phyloP scores from a whole-genome alignment of 2,888 invertebrate species.

The Epinotia bilunana region DNA sequence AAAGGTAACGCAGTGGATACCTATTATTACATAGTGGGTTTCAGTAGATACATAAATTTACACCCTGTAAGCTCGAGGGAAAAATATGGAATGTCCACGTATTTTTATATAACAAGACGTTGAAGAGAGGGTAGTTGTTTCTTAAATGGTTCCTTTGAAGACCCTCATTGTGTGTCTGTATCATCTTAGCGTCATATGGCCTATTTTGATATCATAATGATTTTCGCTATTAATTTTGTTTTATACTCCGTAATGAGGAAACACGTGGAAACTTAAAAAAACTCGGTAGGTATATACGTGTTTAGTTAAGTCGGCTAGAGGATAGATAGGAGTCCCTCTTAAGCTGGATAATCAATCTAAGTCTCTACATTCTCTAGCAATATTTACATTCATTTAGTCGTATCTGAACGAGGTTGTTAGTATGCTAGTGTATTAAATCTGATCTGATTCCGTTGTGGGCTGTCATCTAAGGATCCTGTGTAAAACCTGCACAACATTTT shows the following conservation, averaged over 20 bases:
- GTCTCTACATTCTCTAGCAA: background rate
- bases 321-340: background rate
- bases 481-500: background rate
- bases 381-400: background rate
- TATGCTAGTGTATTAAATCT: background rate
- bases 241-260: background rate
- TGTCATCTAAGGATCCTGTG: background rate
- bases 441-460: background rate
- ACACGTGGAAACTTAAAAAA: background rate
- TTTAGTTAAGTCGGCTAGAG: background rate
- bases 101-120: too few relatives aligned
- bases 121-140: too few relatives aligned
- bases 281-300: background rate
- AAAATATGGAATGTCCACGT: background rate
- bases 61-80: background rate
- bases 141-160: too few relatives aligned
- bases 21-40: background rate
- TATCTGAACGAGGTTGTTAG: background rate
- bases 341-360: constrained; percentile 4
- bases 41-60: background rate
- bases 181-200: too few relatives aligned
- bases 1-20: background rate
- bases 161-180: too few relatives aligned
- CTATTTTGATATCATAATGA: background rate
- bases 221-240: background rate